phyloP scores from a whole-genome alignment of 2,113 vertebrate genomes.

The Capra hircus region DNA sequence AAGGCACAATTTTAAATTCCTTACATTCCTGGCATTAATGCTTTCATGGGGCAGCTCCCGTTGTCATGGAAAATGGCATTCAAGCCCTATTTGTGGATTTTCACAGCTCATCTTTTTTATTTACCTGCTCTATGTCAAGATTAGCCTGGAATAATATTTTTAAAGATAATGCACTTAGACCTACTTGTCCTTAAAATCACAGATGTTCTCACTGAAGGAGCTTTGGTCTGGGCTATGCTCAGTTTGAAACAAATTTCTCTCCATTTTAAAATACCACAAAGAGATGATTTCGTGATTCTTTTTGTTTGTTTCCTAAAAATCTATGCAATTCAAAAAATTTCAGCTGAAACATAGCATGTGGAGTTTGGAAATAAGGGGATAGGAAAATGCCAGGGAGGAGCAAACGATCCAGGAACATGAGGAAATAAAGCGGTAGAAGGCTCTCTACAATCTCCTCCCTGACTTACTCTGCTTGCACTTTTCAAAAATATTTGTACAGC shows the following conservation, averaged over 20 bases:
- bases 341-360: slow-evolving; percentile 14
- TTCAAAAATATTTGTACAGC: background rate
- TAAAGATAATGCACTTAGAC: slow-evolving; percentile 69
- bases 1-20: slow-evolving; percentile 72
- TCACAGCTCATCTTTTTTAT: slow-evolving; percentile 71
- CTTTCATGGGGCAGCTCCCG: slow-evolving; percentile 64
- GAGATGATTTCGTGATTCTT: slow-evolving; percentile 46
- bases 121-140: slow-evolving; percentile 75
- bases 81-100: slow-evolving; percentile 65
- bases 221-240: slow-evolving; percentile 62
- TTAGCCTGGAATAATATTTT: slow-evolving; percentile 76
- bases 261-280: slow-evolving; percentile 70
- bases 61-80: slow-evolving; percentile 69
- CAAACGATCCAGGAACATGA: background rate
- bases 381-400: background rate
- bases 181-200: slow-evolving; percentile 75
- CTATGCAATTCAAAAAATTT: slow-evolving; percentile 39
- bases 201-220: slow-evolving; percentile 60
- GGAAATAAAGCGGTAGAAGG: background rate
- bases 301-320: slow-evolving; percentile 35
- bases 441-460: background rate
- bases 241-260: slow-evolving; percentile 75
- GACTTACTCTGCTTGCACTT: background rate
- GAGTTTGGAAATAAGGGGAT: background rate
- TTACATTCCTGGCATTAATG: slow-evolving; percentile 72